A percentile compares a stretch with the other conserved stretches of the same genome.
phyloP scores from a whole-genome alignment of 2,113 vertebrate genomes.

The Lepus europaeus region DNA sequence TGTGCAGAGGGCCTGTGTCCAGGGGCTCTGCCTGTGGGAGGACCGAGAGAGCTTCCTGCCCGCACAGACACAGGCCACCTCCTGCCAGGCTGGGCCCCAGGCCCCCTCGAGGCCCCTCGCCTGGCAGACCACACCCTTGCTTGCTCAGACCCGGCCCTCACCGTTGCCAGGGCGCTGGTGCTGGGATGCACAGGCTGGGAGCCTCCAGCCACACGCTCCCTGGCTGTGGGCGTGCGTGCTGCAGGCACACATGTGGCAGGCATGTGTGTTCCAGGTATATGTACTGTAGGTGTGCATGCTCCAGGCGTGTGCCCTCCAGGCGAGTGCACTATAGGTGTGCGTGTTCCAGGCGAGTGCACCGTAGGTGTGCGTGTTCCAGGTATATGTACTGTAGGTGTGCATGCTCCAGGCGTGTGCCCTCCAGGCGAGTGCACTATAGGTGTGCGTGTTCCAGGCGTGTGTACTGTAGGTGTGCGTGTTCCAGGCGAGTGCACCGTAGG shows the following conservation, averaged over 20 bases:
- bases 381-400: rapidly evolving
- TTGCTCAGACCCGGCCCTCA: not conserved
- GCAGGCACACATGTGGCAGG: not conserved
- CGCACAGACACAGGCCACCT: not conserved
- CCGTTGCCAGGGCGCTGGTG: not conserved
- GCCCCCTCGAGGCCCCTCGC: not conserved
- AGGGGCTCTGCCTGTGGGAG: not conserved
- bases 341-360: no score
- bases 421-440: not conserved
- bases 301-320: not conserved
- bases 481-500: no score
- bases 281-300: not conserved
- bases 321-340: rapidly evolving
- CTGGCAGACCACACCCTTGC: not conserved
- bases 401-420: rapidly evolving
- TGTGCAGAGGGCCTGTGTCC: not conserved
- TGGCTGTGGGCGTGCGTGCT: no score
- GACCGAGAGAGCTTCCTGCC: no score
- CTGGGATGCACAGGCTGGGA: slow-evolving; percentile 1
- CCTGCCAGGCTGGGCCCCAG: not conserved
- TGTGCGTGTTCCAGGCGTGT: no score
- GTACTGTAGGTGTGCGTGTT: not conserved
- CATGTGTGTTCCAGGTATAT: not conserved
- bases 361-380: not conserved
- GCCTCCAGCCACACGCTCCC: not conserved